Conservation (phyloP, 1,140 invertebrate species). For the Sitobion miscanthi region DNA sequence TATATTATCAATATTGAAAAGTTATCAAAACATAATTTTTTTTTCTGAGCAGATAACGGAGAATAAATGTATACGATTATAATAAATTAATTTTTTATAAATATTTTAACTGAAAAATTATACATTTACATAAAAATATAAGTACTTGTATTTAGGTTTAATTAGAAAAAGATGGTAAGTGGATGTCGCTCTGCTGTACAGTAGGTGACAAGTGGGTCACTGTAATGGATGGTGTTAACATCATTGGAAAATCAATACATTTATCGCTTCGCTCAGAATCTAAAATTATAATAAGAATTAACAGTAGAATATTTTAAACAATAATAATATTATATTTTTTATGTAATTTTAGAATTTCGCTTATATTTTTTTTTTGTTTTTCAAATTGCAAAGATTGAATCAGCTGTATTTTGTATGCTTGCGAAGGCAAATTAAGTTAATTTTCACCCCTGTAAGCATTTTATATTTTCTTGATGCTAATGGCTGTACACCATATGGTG, state of each 20-base stretch:
- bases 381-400: neutral
- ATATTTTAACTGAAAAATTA: neutral
- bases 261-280: no score
- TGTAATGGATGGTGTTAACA: no score
- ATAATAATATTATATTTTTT: neutral
- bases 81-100: neutral
- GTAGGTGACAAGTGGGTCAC: no score
- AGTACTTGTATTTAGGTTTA: neutral
- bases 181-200: no score
- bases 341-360: neutral
- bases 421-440: neutral
- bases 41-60: no score
- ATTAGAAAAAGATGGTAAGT: neutral
- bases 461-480: neutral
- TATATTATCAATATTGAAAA: no score
- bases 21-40: no score
- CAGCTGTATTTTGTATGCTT: neutral
- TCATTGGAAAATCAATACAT: no score
- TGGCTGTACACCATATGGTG: neutral
- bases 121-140: neutral
- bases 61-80: no score
- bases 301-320: neutral
- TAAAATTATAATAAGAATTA: neutral
- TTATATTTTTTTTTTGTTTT: neutral
- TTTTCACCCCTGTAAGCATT: neutral